Percentiles rank a stretch among this genome's conserved stretches.
Conservation (phyloP, 2,113 vertebrate species). For the Oophaga pumilio region DNA sequence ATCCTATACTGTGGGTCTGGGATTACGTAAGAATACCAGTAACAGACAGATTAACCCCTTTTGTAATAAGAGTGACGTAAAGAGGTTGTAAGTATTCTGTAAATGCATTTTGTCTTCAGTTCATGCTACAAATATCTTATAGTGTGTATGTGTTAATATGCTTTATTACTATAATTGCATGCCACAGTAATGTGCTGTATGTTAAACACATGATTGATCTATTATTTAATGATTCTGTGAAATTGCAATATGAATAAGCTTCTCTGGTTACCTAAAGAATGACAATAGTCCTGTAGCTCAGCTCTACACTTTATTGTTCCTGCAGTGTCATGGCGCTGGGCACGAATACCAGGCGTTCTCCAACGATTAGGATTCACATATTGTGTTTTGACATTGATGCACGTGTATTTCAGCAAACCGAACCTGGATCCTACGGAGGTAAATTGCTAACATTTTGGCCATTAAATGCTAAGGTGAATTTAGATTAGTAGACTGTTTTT, state of each 20-base stretch:
- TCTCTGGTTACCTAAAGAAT: not conserved
- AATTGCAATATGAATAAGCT: no score
- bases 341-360: conserved; percentile 79
- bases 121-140: not conserved
- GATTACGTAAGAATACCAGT: conserved; percentile 34
- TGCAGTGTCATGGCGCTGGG: conserved; percentile 80
- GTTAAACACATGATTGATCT: no score
- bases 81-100: not conserved
- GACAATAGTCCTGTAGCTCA: not conserved
- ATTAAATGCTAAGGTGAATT: not conserved
- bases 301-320: conserved; percentile 44
- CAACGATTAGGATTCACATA: conserved; percentile 80
- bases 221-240: no score
- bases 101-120: not conserved
- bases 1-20: conserved; percentile 30
- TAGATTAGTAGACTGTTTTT: not conserved
- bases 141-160: no score
- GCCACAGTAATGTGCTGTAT: no score
- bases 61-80: not conserved
- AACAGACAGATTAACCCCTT: conserved; percentile 21
- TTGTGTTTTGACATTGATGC: conserved; percentile 76
- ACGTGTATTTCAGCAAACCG: conserved; percentile 71
- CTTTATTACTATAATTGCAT: no score
- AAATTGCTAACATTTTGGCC: not conserved
- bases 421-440: conserved; percentile 46